Percentiles rank a stretch among this genome's conserved stretches.
Conservation (phyloP, 2,888 invertebrate genomes). For the Tipula vernalis region DNA sequence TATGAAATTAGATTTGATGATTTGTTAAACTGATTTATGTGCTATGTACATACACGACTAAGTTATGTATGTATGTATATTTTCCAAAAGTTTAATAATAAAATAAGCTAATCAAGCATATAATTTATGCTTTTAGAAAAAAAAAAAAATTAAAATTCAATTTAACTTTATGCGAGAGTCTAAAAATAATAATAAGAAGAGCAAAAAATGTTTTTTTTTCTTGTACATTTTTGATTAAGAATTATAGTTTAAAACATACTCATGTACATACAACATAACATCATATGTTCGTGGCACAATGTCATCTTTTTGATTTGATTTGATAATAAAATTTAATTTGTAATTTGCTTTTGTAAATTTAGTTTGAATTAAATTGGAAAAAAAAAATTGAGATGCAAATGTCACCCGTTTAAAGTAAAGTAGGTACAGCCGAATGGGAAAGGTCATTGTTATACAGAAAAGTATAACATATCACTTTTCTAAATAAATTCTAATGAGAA, state of each 20-base stretch:
- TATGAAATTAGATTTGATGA: not conserved
- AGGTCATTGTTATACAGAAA: not conserved
- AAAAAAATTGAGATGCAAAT: not conserved
- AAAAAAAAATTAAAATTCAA: not conserved
- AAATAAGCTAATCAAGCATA: not conserved
- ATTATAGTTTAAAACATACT: not conserved
- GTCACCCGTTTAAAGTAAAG: not conserved
- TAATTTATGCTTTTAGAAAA: not conserved
- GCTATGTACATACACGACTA: not conserved
- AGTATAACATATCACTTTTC: too few relatives aligned
- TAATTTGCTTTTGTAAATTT: not conserved
- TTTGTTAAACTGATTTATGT: not conserved
- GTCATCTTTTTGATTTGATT: not conserved
- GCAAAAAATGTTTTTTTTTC: not conserved
- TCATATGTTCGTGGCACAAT: not conserved
- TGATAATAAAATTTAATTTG: not conserved
- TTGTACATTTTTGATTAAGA: not conserved
- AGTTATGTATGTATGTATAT: not conserved
- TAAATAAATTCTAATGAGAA: too few relatives aligned
- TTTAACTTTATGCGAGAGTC: not conserved
- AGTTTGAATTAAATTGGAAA: not conserved
- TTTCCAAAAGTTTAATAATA: not conserved
- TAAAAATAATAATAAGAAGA: not conserved
- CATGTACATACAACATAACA: not conserved
- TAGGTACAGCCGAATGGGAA: not conserved